phyloP scores from a whole-genome alignment of 2,797 vertebrate genomes.

The Meriones psammophilus region DNA sequence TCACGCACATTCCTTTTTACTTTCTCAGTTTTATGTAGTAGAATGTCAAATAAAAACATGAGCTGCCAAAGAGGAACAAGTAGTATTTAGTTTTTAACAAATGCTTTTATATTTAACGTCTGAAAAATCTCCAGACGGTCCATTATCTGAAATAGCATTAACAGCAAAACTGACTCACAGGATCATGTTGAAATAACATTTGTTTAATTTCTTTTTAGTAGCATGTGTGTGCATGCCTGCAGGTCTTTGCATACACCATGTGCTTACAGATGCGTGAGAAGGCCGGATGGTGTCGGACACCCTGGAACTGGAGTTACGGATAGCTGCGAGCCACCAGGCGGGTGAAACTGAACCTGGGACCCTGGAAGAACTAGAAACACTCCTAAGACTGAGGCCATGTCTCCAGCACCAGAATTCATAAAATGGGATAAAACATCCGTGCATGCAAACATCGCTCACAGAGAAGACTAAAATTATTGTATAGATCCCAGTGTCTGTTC shows the following conservation, averaged over 20 bases:
- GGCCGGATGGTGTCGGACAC: not conserved
- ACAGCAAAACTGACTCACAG: not conserved
- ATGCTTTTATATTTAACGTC: conserved; percentile 33
- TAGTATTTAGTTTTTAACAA: conserved; percentile 40
- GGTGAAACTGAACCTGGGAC: not conserved
- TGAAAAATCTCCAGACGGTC: conserved; percentile 23
- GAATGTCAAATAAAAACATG: conserved; percentile 43
- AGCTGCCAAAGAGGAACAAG: conserved; percentile 12
- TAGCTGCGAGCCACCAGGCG: not conserved
- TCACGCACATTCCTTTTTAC: not conserved
- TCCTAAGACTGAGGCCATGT: too few species aligned
- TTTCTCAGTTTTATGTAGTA: not conserved
- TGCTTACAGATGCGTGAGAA: not conserved
- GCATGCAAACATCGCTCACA: not conserved
- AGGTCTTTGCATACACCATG: not conserved
- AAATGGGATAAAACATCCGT: not conserved
- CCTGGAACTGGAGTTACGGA: not conserved
- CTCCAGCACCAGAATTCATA: not conserved
- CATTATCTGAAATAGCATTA: not conserved
- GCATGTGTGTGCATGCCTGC: too few species aligned
- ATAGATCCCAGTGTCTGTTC: not conserved
- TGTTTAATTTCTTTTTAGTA: not conserved
- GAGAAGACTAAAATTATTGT: not conserved
- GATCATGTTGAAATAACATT: not conserved
- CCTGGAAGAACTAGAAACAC: not conserved